Conservation (phyloP, 2,888 invertebrate genomes). For the Podotricha telesiphe region DNA sequence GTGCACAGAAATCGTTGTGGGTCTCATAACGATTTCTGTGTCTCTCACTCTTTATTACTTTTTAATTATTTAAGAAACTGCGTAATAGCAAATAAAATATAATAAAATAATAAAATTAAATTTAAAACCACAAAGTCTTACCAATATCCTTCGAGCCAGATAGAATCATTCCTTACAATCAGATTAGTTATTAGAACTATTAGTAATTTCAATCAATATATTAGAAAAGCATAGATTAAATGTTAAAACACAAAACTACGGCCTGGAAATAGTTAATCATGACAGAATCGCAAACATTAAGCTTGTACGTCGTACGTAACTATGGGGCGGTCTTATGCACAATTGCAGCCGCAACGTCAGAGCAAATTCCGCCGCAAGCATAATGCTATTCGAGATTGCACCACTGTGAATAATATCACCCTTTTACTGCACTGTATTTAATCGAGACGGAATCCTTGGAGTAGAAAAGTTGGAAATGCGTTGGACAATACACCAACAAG, state of each 20-base stretch:
- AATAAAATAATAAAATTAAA: no score
- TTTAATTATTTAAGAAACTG: no score
- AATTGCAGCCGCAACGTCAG: constrained; percentile 23
- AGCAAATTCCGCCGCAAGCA: constrained; percentile 20
- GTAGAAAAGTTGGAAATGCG: neutral
- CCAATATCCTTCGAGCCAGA: no score
- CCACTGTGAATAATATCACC: constrained; percentile 25
- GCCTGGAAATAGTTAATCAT: constrained; percentile 12
- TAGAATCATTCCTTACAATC: no score
- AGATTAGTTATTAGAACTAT: neutral
- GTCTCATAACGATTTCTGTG: no score
- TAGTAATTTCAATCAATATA: neutral
- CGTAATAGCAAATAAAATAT: no score
- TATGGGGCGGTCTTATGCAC: constrained; percentile 18
- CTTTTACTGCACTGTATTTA: constrained; percentile 23
- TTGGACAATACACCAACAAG: constrained; percentile 3
- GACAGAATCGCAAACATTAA: constrained; percentile 9
- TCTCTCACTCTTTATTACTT: no score
- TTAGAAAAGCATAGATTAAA: neutral
- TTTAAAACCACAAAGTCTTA: no score
- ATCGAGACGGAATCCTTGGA: constrained; percentile 14
- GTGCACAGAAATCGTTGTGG: no score
- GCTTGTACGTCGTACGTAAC: constrained; percentile 8
- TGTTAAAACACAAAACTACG: neutral
- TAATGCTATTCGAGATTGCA: constrained; percentile 23